Percentiles rank a stretch among this genome's conserved stretches.
phyloP scores from a whole-genome alignment of 2,888 invertebrate species.

The Formica aserva region DNA sequence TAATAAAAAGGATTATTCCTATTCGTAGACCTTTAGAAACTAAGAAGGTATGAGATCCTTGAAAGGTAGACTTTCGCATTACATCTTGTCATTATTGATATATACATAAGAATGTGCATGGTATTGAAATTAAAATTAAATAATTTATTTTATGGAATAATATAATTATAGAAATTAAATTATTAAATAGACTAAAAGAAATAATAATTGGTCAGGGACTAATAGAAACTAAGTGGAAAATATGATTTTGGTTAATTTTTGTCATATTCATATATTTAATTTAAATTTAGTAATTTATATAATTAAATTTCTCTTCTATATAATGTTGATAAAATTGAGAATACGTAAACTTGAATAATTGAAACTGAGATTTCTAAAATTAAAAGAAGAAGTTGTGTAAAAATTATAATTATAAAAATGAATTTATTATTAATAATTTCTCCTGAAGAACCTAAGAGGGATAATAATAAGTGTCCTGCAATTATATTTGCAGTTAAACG shows the following conservation, averaged over 20 bases:
- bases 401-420: slow-evolving; percentile 79
- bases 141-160: slow-evolving; percentile 79
- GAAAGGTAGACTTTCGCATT: slow-evolving; percentile 89
- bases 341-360: slow-evolving; percentile 90
- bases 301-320: slow-evolving; percentile 89
- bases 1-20: slow-evolving; percentile 88
- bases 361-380: slow-evolving; percentile 88
- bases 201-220: slow-evolving; percentile 58
- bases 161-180: slow-evolving; percentile 46
- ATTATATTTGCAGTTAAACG: slow-evolving; percentile 91
- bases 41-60: slow-evolving; percentile 76
- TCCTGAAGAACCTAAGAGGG: slow-evolving; percentile 86
- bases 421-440: slow-evolving; percentile 76
- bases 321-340: slow-evolving; percentile 87
- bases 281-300: neutral
- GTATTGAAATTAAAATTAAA: slow-evolving; percentile 85
- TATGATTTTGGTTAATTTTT: too few species aligned
- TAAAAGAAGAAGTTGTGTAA: slow-evolving; percentile 86
- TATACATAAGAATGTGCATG: slow-evolving; percentile 84
- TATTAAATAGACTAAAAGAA: neutral
- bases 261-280: too few species aligned
- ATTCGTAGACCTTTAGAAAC: slow-evolving; percentile 87
- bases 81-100: slow-evolving; percentile 86
- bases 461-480: slow-evolving; percentile 80
- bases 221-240: neutral